Percentiles rank a stretch among this genome's conserved stretches.
Evolutionary conservation across 2,888 invertebrate species (phyloP).

Genomic region (Pheosia tremula): DNA sequence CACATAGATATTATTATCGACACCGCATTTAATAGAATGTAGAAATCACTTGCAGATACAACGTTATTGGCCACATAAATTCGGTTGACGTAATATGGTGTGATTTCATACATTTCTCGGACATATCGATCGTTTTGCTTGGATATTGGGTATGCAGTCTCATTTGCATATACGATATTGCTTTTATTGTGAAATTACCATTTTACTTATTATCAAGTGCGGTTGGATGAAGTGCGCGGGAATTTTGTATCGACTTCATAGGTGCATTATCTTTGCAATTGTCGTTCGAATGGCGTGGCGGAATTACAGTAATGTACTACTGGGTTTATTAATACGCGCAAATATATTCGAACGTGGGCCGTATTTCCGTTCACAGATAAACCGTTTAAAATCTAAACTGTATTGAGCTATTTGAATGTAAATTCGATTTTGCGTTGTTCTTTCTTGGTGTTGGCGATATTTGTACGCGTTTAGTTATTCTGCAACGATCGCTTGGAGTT

Average conservation of each 20-base stretch:
- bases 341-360: slow-evolving; percentile 15
- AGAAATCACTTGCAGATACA: slow-evolving; percentile 67
- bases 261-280: slow-evolving; percentile 35
- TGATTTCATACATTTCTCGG: slow-evolving; percentile 73
- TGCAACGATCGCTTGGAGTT: background rate
- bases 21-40: slow-evolving; percentile 71
- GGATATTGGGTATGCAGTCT: slow-evolving; percentile 52
- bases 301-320: slow-evolving; percentile 33
- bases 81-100: slow-evolving; percentile 70
- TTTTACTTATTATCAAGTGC: slow-evolving; percentile 54
- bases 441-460: slow-evolving; percentile 13
- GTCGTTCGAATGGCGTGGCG: slow-evolving; percentile 28
- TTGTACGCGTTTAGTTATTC: slow-evolving; percentile 4
- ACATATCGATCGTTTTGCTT: slow-evolving; percentile 70
- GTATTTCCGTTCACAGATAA: slow-evolving; percentile 35
- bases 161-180: slow-evolving; percentile 64
- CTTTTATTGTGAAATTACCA: slow-evolving; percentile 59
- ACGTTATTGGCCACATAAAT: slow-evolving; percentile 71
- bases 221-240: slow-evolving; percentile 40
- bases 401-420: slow-evolving; percentile 30
- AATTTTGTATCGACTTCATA: slow-evolving; percentile 33
- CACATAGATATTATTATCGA: slow-evolving; percentile 60
- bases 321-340: slow-evolving; percentile 26
- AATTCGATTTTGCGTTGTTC: slow-evolving; percentile 10
- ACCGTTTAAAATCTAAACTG: slow-evolving; percentile 34